Base-by-base conservation (phyloP, 2,113 vertebrate species). In the Accipiter cooperii region DNA sequence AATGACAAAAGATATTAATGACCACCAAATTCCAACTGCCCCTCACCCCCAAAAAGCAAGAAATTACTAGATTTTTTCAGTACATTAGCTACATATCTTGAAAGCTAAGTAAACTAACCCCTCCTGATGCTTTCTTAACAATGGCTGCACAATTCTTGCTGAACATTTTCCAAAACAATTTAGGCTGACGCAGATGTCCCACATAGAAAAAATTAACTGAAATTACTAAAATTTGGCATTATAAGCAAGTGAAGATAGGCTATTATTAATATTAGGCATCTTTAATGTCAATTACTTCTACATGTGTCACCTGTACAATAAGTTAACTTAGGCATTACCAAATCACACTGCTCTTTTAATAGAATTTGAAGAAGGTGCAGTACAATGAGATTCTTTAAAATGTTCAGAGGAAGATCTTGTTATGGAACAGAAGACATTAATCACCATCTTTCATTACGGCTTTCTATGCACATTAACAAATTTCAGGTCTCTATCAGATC, bases 11-110 rank as follows among this genome's bases (percentile, higher is more conserved):
- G 4, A 24, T 29, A 26, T 26, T 79, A 68, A 33, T 4, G 5
- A 36, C 20, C 17, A 60, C 13, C 26, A 80, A 78, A 76, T 84
- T 78, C 38, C 60, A 29, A 49, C 21, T 5, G 5, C 8, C 6
- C 1, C 20, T 36, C 25, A 25, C 9, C 5, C 3, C 22, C 3
- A 21, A 76, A 85, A 82, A 69, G 6, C 9, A 38, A 2, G 0
- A 66, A 42, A 6, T 76, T 55, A 34, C 12, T 38, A 79, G 9
- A 68, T 34, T 15, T 61, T 93, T 84, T 66, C 31, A 40, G 25
- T 36, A 55, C 6, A 18, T 74, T 40, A 70, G 31, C 24, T 84
- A 57, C 4, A 5, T 26, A 38, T 64, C 15, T 85, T 76, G 76
- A 92, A 78, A 64, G 4, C 4, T 36, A 55, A 83, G 29, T 58